phyloP scores from a whole-genome alignment of 1,140 invertebrate species.

The Drosophila sp. region DNA sequence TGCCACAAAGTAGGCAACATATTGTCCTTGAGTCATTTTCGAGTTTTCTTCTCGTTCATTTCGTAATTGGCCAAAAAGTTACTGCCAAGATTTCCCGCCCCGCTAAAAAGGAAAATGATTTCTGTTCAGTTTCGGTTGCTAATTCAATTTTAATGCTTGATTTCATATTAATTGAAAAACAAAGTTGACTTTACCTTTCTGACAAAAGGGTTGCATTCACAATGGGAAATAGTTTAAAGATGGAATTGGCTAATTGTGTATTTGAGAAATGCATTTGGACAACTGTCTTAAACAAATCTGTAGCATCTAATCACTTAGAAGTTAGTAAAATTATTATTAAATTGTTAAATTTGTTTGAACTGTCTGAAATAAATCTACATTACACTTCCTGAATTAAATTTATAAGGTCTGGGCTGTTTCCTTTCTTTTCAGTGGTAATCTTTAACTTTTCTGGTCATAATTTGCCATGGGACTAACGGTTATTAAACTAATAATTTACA shows the following conservation, averaged over 20 bases:
- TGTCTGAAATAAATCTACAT: too few relatives aligned
- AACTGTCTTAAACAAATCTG: too few relatives aligned
- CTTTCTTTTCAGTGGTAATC: too few relatives aligned
- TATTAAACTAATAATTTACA: slow-evolving; percentile 83
- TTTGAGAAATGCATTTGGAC: background rate
- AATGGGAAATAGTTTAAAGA: background rate
- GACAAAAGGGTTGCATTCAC: slow-evolving; percentile 12
- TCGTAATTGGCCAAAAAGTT: slow-evolving; percentile 78
- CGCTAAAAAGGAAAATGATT: slow-evolving; percentile 39
- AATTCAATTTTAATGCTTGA: slow-evolving; percentile 85
- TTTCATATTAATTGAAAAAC: slow-evolving; percentile 84
- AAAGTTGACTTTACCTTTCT: slow-evolving; percentile 29
- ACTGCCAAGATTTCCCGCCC: slow-evolving; percentile 65
- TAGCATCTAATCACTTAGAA: too few relatives aligned
- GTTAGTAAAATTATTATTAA: too few relatives aligned
- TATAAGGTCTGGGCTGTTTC: too few relatives aligned
- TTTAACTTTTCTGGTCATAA: slow-evolving; percentile 18
- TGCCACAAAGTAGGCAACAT: slow-evolving; percentile 66
- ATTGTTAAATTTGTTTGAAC: too few relatives aligned
- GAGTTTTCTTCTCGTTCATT: slow-evolving; percentile 55
- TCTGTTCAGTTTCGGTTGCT: slow-evolving; percentile 68
- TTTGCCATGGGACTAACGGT: slow-evolving; percentile 49
- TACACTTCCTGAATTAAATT: too few relatives aligned
- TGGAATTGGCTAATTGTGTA: too few relatives aligned
- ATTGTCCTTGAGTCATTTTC: slow-evolving; percentile 63